Evolutionary conservation across 2,888 invertebrate genomes (phyloP).

Genomic region (Drosophila dives): DNA sequence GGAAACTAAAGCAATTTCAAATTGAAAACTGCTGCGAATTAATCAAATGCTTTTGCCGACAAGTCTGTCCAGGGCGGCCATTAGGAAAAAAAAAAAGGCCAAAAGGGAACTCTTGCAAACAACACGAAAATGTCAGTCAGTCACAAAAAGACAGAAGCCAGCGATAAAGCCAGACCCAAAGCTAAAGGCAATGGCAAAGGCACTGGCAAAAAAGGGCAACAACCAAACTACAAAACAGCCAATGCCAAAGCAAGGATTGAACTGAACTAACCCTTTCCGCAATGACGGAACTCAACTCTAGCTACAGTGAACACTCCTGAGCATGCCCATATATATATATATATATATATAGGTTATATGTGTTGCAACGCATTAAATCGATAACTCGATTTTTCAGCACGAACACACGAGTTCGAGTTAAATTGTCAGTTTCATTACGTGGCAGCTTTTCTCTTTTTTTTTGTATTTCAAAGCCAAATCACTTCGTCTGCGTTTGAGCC

Average conservation of each 20-base stretch:
- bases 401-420: constrained; percentile 71
- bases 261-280: constrained; percentile 59
- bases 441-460: constrained; percentile 37
- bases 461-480: constrained; percentile 70
- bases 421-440: constrained; percentile 81
- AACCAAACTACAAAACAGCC: constrained; percentile 31
- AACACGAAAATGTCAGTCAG: constrained; percentile 67
- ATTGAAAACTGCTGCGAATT: constrained; percentile 78
- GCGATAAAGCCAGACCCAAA: constrained; percentile 55
- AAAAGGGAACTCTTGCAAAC: constrained; percentile 47
- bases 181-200: constrained; percentile 25
- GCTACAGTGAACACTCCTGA: constrained; percentile 16
- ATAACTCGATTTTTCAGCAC: constrained; percentile 81
- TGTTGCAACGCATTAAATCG: constrained; percentile 74
- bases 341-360: constrained; percentile 12
- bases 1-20: constrained; percentile 70
- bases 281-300: not conserved
- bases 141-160: constrained; percentile 57
- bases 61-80: constrained; percentile 31
- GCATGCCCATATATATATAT: constrained; percentile 1
- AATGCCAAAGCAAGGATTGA: constrained; percentile 16
- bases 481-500: constrained; percentile 69
- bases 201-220: constrained; percentile 27
- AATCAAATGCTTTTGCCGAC: constrained; percentile 71
- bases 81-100: constrained; percentile 22